Evolutionary conservation across 2,797 vertebrate species (phyloP).

Genomic region (Holocentrus rufus): DNA sequence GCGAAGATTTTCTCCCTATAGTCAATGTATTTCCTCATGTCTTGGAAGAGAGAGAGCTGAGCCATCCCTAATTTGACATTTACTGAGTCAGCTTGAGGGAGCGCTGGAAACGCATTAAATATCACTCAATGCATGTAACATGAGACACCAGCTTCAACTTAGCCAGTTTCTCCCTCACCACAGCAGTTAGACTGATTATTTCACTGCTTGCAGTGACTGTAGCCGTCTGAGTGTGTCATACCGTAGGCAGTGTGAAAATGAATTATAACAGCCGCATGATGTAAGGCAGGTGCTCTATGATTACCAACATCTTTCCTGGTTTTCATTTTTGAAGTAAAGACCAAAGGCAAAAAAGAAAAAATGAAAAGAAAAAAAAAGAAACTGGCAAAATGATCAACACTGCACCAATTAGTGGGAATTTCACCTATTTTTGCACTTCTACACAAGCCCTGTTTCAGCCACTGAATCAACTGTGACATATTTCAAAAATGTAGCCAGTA

Average conservation of each 20-base stretch:
- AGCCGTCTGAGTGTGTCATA: constrained; percentile 32
- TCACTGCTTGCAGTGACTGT: constrained; percentile 26
- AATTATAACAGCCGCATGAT: constrained; percentile 30
- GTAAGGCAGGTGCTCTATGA: constrained; percentile 26
- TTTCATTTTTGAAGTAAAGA: constrained; percentile 27
- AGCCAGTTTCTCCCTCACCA: constrained; percentile 21
- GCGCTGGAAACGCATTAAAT: constrained; percentile 54
- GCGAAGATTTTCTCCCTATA: constrained; percentile 43
- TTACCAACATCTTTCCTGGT: not conserved
- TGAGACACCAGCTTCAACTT: constrained; percentile 13
- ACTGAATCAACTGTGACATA: constrained; percentile 31
- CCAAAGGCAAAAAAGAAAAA: not conserved
- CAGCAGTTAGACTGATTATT: constrained; percentile 33
- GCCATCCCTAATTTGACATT: constrained; percentile 55
- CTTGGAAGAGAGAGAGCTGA: constrained; percentile 47
- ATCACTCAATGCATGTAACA: constrained; percentile 52
- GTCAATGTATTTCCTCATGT: constrained; percentile 39
- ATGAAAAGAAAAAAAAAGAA: not conserved
- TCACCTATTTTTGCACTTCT: constrained; percentile 29
- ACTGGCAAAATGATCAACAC: constrained; percentile 1
- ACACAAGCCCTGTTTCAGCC: constrained; percentile 38
- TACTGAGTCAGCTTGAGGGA: constrained; percentile 62
- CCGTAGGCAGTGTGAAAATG: constrained; percentile 40
- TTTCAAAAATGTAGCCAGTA: constrained; percentile 32
- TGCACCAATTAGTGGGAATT: not conserved